phyloP scores from a whole-genome alignment of 2,797 vertebrate species.

The Octomys mimax region DNA sequence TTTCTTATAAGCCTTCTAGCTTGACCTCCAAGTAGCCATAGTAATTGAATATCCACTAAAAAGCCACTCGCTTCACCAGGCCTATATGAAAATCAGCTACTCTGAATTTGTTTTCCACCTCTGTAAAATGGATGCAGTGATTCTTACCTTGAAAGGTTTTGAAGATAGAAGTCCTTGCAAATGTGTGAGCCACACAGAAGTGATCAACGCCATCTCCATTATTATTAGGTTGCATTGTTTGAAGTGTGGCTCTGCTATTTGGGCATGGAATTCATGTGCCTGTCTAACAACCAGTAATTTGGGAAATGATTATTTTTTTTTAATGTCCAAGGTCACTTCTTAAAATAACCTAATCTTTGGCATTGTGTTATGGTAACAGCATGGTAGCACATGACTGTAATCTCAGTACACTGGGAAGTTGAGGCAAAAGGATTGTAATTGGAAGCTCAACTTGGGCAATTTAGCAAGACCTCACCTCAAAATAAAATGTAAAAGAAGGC shows the following conservation, averaged over 20 bases:
- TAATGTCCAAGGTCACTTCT: not conserved
- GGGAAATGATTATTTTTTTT: not conserved
- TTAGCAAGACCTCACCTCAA: not conserved
- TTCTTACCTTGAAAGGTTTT: not conserved
- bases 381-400: not conserved
- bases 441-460: not conserved
- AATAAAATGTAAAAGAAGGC: not conserved
- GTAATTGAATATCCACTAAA: not conserved
- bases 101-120: not conserved
- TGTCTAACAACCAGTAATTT: not conserved
- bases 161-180: not conserved
- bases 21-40: not conserved
- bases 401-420: not conserved
- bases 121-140: not conserved
- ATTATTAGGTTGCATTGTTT: not conserved
- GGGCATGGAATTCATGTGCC: not conserved
- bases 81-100: not conserved
- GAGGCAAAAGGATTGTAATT: not conserved
- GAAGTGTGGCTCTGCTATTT: not conserved
- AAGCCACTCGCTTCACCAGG: not conserved
- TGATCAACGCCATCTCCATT: not conserved
- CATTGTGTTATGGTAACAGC: not conserved
- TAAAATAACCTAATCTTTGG: not conserved
- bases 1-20: not conserved
- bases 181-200: not conserved